Base-by-base conservation (phyloP, 2,888 invertebrate genomes). In the Philonicus albiceps region DNA sequence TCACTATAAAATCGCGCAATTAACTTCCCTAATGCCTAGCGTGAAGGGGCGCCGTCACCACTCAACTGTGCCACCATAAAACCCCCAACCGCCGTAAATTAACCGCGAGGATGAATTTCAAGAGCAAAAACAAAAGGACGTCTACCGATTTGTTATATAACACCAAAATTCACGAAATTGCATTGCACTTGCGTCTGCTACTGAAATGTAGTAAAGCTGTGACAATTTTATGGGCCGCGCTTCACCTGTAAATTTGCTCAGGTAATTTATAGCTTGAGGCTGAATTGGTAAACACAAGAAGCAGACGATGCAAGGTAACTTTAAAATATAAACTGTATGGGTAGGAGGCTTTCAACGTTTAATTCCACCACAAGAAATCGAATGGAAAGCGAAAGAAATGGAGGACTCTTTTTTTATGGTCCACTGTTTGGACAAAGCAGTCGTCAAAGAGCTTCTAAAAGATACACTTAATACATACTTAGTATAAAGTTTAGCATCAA, bases 1-100 rank as follows among this genome's bases (percentile, higher is more conserved):
- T 6, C 40, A 22, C 76, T 76, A 76, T 76, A 76, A 76, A 76
- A 76, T 76, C 76, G 76, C 76, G 43, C 76, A 76, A 76, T 76
- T 76, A 76, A 76, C 76, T 76, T 76, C 76, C 76, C 76, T 76
- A 76, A 43, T 40, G 40, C 76, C 34, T 5, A 43, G n/a, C 40
- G 22, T 76, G 40, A 76, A 76, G 11, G 40, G 6, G 22, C n/a
- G 22, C 40, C 2, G 13, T 3, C 64, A 22, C 40, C 40, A n/a
- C 22, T 43, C 40, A 22, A 4, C 19, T 22, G 34, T 11, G 76
- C n/a, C 11, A 22, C 40, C 8, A 76, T 76, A 76, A 76, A 76
- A 76, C 19, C 2, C 8, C 40, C 11, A 22, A 27, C 19, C 13
- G 19, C 22, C 76, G 22, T 76, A 76, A 76, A 76, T 76, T 76